phyloP scores from a whole-genome alignment of 1,140 invertebrate species.

The Teleopsis dalmanni region DNA sequence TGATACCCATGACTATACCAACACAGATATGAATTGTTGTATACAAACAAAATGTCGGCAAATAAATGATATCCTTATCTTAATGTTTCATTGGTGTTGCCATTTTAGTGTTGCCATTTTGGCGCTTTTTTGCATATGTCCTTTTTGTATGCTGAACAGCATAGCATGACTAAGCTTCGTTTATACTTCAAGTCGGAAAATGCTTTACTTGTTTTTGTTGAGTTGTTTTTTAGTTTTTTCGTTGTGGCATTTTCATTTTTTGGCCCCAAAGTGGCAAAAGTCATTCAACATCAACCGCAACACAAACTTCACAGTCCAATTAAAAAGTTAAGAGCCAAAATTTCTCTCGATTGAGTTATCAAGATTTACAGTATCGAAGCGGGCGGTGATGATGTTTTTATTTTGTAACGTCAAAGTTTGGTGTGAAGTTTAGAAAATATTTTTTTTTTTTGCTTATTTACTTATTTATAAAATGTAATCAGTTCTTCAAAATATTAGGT shows the following conservation, averaged over 20 bases:
- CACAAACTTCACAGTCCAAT: slow-evolving; percentile 1
- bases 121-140: background rate
- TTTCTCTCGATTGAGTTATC: slow-evolving; percentile 1
- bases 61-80: background rate
- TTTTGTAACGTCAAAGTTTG: background rate
- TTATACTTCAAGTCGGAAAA: background rate
- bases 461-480: background rate
- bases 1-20: no score
- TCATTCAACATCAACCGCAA: background rate
- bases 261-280: slow-evolving; percentile 2
- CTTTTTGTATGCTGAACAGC: background rate
- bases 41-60: background rate
- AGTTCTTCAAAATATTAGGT: background rate
- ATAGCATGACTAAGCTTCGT: background rate
- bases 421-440: background rate
- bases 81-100: background rate
- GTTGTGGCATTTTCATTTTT: background rate
- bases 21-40: no score
- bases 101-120: background rate
- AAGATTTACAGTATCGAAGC: no score
- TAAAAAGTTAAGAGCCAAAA: background rate
- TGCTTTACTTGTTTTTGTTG: no score
- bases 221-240: background rate
- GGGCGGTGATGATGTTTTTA: background rate
- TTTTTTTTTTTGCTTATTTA: background rate